Percentiles rank a stretch among this genome's conserved stretches.
These are phyloP conservation scores for Peromyscus attwateri DNA, from an alignment of 2,797 vertebrate genomes.

Conservation along the genomic window DNA sequence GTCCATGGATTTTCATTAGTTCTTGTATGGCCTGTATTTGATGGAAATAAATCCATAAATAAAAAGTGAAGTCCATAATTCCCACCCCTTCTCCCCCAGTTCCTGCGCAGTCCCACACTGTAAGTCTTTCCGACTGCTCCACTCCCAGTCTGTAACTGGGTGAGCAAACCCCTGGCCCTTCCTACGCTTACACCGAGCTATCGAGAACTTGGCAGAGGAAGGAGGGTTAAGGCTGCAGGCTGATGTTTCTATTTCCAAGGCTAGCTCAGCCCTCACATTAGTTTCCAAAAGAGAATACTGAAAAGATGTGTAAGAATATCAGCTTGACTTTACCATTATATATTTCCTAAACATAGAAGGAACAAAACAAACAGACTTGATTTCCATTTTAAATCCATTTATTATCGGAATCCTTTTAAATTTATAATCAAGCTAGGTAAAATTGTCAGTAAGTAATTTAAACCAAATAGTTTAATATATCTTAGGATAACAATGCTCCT, in stretches of 20 bases:
- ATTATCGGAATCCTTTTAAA: neutral
- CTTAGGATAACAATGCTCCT: slow-evolving; percentile 64
- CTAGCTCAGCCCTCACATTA: neutral
- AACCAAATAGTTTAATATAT: slow-evolving; percentile 26
- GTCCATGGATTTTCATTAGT: slow-evolving; percentile 98
- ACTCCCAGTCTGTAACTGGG: neutral
- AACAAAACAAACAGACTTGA: neutral
- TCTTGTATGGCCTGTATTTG: slow-evolving; percentile 96
- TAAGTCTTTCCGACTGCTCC: neutral
- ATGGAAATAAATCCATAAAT: slow-evolving; percentile 74
- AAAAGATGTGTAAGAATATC: neutral
- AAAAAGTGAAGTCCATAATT: slow-evolving; percentile 40
- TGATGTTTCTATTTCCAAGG: neutral
- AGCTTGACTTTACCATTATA: slow-evolving; percentile 40
- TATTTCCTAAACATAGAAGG: slow-evolving; percentile 24
- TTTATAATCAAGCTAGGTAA: slow-evolving; percentile 41
- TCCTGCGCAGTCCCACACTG: neutral
- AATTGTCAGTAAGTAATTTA: slow-evolving; percentile 56
- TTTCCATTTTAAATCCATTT: slow-evolving; percentile 52
- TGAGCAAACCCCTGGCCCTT: neutral
- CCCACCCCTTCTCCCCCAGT: neutral
- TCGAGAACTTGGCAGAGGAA: slow-evolving; percentile 4
- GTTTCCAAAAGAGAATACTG: neutral
- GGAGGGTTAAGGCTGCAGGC: neutral
- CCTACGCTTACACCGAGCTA: neutral